Conservation (phyloP, 1,140 invertebrate species). For the Druon quercuslanigerum region DNA sequence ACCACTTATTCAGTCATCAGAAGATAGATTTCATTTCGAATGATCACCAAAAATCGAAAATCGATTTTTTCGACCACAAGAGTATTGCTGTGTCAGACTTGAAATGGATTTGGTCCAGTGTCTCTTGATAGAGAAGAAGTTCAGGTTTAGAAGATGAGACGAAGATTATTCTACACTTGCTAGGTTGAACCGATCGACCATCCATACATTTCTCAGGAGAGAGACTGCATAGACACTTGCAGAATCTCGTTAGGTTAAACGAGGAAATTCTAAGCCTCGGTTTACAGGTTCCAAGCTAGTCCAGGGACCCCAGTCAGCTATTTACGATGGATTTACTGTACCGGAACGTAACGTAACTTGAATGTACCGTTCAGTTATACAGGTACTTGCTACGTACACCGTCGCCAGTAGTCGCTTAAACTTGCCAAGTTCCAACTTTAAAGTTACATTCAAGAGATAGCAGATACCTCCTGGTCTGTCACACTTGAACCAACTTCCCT, state of each 20-base stretch:
- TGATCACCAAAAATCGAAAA: too few relatives aligned
- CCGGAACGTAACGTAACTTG: conserved; percentile 54
- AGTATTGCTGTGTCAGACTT: too few relatives aligned
- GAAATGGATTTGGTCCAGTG: background rate
- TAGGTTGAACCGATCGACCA: conserved; percentile 1
- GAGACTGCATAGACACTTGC: conserved; percentile 45
- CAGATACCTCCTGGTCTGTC: background rate
- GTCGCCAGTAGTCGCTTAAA: conserved; percentile 51
- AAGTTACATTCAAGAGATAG: conserved; percentile 47
- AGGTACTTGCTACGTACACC: conserved; percentile 45
- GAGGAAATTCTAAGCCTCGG: conserved; percentile 58
- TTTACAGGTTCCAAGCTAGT: conserved; percentile 51
- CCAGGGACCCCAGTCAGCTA: conserved; percentile 57
- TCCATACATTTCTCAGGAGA: conserved; percentile 44
- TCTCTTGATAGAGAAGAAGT: background rate
- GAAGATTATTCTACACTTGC: conserved; percentile 4
- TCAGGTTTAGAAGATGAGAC: background rate
- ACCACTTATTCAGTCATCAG: too few relatives aligned
- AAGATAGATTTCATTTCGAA: too few relatives aligned
- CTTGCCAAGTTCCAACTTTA: conserved; percentile 50
- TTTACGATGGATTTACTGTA: conserved; percentile 61
- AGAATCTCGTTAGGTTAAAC: conserved; percentile 59
- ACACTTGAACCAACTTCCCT: conserved; percentile 29
- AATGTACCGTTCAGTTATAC: conserved; percentile 56
- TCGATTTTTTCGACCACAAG: too few relatives aligned